Evolutionary conservation across 2,113 vertebrate species (phyloP).

Genomic region (Sceloporus tristichus): DNA sequence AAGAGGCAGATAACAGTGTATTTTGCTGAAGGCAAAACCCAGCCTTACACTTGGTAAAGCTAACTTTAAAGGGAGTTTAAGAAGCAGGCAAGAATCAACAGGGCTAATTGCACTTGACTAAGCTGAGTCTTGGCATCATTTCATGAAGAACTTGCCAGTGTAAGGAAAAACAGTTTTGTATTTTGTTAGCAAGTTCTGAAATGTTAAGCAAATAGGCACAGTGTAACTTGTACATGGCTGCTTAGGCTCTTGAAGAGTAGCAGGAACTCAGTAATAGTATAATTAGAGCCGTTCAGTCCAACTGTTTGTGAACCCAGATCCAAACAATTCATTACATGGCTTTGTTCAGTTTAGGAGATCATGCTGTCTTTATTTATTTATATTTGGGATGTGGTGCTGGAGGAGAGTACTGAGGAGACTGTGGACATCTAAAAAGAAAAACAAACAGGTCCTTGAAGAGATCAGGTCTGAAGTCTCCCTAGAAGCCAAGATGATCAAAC

Average conservation of each 20-base stretch:
- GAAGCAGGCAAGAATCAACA: conserved; percentile 23
- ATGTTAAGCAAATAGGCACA: background rate
- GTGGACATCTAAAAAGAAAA: too few relatives aligned
- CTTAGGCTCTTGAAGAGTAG: background rate
- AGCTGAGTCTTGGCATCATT: background rate
- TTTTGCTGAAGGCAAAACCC: background rate
- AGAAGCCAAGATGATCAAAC: too few relatives aligned
- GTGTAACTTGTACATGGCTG: background rate
- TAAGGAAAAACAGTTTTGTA: background rate
- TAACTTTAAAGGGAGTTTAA: background rate
- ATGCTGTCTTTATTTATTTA: background rate
- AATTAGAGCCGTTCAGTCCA: background rate
- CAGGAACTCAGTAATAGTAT: background rate
- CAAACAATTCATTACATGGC: too few relatives aligned
- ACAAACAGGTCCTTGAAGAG: too few relatives aligned
- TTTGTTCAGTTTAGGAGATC: background rate
- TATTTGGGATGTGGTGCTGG: too few relatives aligned
- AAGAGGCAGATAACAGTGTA: background rate
- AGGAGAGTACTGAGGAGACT: background rate
- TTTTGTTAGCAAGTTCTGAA: background rate
- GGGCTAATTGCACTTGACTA: conserved; percentile 19
- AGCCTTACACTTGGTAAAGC: background rate
- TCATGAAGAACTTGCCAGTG: background rate
- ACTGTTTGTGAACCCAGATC: background rate
- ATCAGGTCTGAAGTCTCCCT: too few relatives aligned